A percentile compares a stretch with the other conserved stretches of the same genome.
phyloP scores from a whole-genome alignment of 92 coral and sea anemone genomes.

The Scolanthus callimorphus region DNA sequence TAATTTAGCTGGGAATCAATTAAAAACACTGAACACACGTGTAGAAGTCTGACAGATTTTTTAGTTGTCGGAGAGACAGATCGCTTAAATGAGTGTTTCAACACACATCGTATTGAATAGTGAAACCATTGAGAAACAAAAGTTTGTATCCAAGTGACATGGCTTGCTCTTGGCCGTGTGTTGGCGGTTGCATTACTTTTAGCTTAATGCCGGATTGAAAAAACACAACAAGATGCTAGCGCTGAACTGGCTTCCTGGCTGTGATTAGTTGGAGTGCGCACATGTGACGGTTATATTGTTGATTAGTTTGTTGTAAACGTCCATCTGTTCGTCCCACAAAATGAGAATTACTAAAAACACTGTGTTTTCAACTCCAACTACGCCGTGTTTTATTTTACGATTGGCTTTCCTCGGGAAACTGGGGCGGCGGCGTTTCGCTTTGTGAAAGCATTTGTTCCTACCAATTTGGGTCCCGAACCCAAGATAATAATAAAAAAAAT shows the following conservation, averaged over 20 bases:
- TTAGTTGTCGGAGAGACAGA: background rate
- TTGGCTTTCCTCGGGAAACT: constrained; percentile 49
- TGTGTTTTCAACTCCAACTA: constrained; percentile 16
- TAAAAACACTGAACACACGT: constrained; percentile 9
- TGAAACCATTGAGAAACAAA: no score
- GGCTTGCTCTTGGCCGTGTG: no score
- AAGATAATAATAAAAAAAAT: no score
- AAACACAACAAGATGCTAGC: background rate
- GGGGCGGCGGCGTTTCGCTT: constrained; percentile 10
- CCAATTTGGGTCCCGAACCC: no score
- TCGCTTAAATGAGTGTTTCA: background rate
- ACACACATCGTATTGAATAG: no score
- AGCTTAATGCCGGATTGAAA: no score
- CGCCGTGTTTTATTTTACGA: constrained; percentile 72
- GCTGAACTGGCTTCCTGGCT: background rate
- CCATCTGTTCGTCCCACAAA: constrained; percentile 80
- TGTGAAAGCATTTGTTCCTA: no score
- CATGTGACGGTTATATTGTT: constrained; percentile 72
- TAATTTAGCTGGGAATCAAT: constrained; percentile 14
- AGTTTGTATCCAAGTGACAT: no score
- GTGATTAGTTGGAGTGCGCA: constrained; percentile 32
- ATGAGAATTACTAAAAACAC: constrained; percentile 61
- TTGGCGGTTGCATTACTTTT: no score
- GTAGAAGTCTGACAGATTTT: background rate
- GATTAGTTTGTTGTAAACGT: constrained; percentile 63